A percentile compares a stretch with the other conserved stretches of the same genome.
Evolutionary conservation across 2,113 vertebrate genomes (phyloP).

Genomic region (Colossoma macropomum): DNA sequence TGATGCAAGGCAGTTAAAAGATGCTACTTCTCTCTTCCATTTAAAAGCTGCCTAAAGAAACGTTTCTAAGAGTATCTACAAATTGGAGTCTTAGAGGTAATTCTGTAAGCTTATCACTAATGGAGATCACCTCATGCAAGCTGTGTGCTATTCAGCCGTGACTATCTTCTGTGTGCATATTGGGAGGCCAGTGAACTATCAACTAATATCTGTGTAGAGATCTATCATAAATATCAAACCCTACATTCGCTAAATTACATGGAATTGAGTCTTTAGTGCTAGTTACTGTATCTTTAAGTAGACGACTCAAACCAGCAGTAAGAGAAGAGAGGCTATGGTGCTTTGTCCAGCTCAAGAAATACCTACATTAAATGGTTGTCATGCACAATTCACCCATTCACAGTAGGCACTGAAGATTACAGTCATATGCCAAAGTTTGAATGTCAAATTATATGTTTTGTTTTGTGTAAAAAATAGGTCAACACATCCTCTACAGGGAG

Average conservation of each 20-base stretch:
- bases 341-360: background rate
- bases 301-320: background rate
- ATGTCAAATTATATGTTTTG: too few species aligned
- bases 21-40: slow-evolving; percentile 1
- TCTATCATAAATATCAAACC: background rate
- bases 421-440: too few species aligned
- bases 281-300: background rate
- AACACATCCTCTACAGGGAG: too few species aligned
- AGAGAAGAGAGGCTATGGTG: background rate
- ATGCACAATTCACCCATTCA: slow-evolving; percentile 12
- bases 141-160: slow-evolving; percentile 36
- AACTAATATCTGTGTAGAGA: slow-evolving; percentile 14
- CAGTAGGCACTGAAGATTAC: background rate
- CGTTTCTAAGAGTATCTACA: background rate
- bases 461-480: too few species aligned
- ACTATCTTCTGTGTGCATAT: slow-evolving; percentile 31
- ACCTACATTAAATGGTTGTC: background rate
- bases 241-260: background rate
- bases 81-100: slow-evolving; percentile 8
- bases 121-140: slow-evolving; percentile 38
- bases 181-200: slow-evolving; percentile 15
- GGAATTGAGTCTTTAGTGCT: background rate
- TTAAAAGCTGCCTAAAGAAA: background rate
- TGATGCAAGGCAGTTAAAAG: slow-evolving; percentile 3
- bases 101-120: slow-evolving; percentile 3